Percentiles rank a stretch among this genome's conserved stretches.
These are phyloP conservation scores for Hipparchia semele DNA, from an alignment of 2,888 invertebrate species.

Conservation along the genomic window DNA sequence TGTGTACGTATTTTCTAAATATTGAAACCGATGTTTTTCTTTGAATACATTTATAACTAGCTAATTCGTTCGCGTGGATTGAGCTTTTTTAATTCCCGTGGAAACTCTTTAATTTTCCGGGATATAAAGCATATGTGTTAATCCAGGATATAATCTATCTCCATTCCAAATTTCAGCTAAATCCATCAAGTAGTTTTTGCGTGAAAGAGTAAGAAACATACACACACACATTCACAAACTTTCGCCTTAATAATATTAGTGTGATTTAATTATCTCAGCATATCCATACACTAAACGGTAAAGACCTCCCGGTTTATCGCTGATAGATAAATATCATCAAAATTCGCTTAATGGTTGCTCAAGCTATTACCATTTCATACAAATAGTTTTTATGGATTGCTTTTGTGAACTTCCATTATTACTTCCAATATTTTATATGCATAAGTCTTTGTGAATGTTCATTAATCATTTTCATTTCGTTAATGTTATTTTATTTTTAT, in stretches of 20 bases:
- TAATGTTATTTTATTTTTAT: background rate
- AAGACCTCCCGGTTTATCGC: background rate
- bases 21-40: background rate
- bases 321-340: constrained; percentile 11
- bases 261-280: no score
- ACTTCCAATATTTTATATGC: background rate
- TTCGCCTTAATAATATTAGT: no score
- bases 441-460: background rate
- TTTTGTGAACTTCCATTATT: background rate
- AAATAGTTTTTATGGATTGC: constrained; percentile 6
- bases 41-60: background rate
- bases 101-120: no score
- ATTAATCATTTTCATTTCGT: background rate
- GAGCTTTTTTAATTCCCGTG: no score
- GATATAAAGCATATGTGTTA: no score
- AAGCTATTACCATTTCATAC: background rate
- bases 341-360: background rate
- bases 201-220: no score
- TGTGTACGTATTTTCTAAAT: constrained; percentile 5
- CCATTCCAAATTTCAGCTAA: no score
- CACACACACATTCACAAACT: no score
- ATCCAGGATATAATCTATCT: no score
- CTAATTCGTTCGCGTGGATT: background rate
- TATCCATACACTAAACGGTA: background rate
- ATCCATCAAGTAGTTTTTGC: no score